Evolutionary conservation across 2,113 vertebrate genomes (phyloP).

Genomic region (Polypterus bichir): DNA sequence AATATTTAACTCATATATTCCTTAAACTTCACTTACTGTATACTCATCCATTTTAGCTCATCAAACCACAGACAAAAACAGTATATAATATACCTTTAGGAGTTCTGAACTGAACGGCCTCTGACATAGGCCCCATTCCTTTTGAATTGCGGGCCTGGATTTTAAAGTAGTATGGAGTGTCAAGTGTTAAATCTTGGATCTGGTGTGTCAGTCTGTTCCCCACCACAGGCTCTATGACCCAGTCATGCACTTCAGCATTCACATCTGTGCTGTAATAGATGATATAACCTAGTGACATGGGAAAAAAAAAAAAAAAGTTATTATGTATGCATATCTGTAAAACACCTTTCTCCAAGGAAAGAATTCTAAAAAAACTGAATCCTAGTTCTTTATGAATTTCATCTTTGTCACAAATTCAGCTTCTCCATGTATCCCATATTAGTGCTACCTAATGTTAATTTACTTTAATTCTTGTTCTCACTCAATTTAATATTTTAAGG

Average conservation of each 20-base stretch:
- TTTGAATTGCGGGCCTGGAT: constrained; percentile 97
- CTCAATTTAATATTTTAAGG: too few relatives aligned
- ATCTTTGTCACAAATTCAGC: too few relatives aligned
- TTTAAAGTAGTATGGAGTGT: constrained; percentile 94
- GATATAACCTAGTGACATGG: constrained; percentile 70
- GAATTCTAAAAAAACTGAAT: neutral
- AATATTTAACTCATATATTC: too few relatives aligned
- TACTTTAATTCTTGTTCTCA: too few relatives aligned
- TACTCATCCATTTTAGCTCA: too few relatives aligned
- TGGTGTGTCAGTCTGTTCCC: constrained; percentile 92
- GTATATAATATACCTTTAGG: constrained; percentile 67
- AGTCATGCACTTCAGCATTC: constrained; percentile 90
- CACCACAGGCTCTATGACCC: constrained; percentile 93
- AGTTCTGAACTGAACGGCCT: constrained; percentile 89
- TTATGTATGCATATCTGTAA: neutral
- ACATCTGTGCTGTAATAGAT: constrained; percentile 97
- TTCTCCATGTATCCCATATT: too few relatives aligned
- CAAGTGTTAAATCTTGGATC: constrained; percentile 91
- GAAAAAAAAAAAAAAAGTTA: neutral
- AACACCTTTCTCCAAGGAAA: neutral
- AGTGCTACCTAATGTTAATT: too few relatives aligned
- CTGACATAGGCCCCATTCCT: constrained; percentile 96
- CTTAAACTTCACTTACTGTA: too few relatives aligned
- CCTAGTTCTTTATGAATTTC: too few relatives aligned
- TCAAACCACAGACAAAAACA: neutral